Conservation (phyloP, 2,888 invertebrate species). For the Oeneis ivallda region DNA sequence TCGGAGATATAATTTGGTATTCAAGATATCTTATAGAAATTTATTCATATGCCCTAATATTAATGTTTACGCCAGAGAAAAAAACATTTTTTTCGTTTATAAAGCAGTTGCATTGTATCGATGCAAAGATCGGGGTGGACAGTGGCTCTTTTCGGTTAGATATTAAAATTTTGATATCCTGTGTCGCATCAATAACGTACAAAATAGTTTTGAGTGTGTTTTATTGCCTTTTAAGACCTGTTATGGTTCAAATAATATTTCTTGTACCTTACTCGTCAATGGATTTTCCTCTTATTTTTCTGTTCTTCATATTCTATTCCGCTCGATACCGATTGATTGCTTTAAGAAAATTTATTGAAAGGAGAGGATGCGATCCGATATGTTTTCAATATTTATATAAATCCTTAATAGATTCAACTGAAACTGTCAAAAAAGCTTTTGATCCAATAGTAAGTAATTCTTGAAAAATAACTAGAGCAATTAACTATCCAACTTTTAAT, state of each 20-base stretch:
- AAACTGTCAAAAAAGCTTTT: slow-evolving; percentile 22
- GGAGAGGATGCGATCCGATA: not conserved
- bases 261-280: slow-evolving; percentile 1
- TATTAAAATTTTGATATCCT: slow-evolving; percentile 11
- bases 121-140: slow-evolving; percentile 4
- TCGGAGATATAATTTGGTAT: not conserved
- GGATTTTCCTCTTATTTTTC: slow-evolving; percentile 7
- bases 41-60: not conserved
- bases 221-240: slow-evolving; percentile 5
- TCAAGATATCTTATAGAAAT: not conserved
- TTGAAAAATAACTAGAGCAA: not conserved
- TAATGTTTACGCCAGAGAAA: slow-evolving; percentile 1
- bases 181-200: not conserved
- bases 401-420: slow-evolving; percentile 24
- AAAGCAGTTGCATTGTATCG: slow-evolving; percentile 9
- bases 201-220: not conserved
- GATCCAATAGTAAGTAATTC: slow-evolving; percentile 24
- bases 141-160: slow-evolving; percentile 3
- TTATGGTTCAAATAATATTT: slow-evolving; percentile 1
- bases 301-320: slow-evolving; percentile 17
- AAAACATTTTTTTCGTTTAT: slow-evolving; percentile 26
- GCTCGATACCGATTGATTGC: slow-evolving; percentile 11
- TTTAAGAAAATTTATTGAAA: slow-evolving; percentile 9
- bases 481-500: not conserved
- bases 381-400: slow-evolving; percentile 19